Percentiles rank a stretch among this genome's conserved stretches.
phyloP scores from a whole-genome alignment of 2,113 vertebrate genomes.

The Spheniscus mendiculus region DNA sequence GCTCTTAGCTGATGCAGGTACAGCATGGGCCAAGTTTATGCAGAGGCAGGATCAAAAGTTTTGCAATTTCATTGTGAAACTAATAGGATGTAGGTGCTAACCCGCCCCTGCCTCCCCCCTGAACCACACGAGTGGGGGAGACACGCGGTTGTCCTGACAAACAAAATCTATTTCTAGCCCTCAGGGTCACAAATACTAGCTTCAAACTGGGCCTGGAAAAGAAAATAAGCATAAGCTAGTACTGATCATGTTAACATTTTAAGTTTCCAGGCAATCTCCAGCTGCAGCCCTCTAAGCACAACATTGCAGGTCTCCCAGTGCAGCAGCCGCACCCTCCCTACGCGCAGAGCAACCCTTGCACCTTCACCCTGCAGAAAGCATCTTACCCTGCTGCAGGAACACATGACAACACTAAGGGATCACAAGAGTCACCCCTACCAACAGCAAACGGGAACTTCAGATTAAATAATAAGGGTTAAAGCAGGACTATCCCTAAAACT shows the following conservation, averaged over 20 bases:
- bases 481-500: not conserved
- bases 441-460: not conserved
- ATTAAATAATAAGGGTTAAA: not conserved
- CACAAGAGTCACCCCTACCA: not conserved
- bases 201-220: not conserved
- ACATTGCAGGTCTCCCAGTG: not conserved
- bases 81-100: not conserved
- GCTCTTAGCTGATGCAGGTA: not conserved
- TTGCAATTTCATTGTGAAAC: not conserved
- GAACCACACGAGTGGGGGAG: not conserved
- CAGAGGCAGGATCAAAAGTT: not conserved
- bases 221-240: not conserved
- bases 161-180: not conserved
- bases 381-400: not conserved
- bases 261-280: not conserved
- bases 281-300: not conserved
- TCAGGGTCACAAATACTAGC: not conserved
- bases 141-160: not conserved
- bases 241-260: not conserved
- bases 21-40: not conserved
- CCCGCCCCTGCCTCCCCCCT: not conserved
- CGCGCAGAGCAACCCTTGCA: fast-evolving
- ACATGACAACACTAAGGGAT: not conserved
- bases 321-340: not conserved
- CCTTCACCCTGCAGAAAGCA: not conserved